phyloP scores from a whole-genome alignment of 2,113 vertebrate species.

The Dicerorhinus sumatrensis region DNA sequence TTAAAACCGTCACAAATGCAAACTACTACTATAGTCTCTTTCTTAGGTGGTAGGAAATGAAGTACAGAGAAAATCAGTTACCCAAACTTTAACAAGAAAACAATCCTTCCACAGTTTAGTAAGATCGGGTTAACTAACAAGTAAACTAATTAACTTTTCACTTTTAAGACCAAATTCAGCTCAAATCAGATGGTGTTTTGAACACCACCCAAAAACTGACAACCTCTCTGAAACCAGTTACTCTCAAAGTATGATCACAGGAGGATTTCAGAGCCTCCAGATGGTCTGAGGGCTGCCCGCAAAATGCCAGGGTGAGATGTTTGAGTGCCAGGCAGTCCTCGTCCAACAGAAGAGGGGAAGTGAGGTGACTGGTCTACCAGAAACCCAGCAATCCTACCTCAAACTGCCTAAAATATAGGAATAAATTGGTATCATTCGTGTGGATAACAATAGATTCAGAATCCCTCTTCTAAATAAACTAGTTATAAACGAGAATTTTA shows the following conservation, averaged over 20 bases:
- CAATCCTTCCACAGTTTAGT: background rate
- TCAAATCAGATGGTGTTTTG: slow-evolving; percentile 28
- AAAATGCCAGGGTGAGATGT: background rate
- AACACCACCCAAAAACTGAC: slow-evolving; percentile 52
- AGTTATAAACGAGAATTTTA: background rate
- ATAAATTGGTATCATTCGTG: background rate
- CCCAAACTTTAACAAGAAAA: slow-evolving; percentile 7
- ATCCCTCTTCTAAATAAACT: background rate
- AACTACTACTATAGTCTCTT: background rate
- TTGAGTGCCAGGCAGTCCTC: background rate
- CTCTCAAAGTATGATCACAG: background rate
- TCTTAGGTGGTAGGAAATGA: background rate
- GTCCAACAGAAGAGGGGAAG: background rate
- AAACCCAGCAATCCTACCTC: background rate
- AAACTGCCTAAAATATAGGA: background rate
- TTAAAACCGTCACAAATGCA: slow-evolving; percentile 5
- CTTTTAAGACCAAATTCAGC: slow-evolving; percentile 18
- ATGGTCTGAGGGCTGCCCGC: background rate
- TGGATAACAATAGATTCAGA: background rate
- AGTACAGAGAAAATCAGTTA: background rate
- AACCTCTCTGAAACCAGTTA: slow-evolving; percentile 56
- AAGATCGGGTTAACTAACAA: background rate
- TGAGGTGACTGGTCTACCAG: background rate
- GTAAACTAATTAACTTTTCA: slow-evolving; percentile 52
- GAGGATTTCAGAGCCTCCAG: slow-evolving; percentile 16